Evolutionary conservation across 2,888 invertebrate species (phyloP).

Genomic region (Esperia sulphurella): DNA sequence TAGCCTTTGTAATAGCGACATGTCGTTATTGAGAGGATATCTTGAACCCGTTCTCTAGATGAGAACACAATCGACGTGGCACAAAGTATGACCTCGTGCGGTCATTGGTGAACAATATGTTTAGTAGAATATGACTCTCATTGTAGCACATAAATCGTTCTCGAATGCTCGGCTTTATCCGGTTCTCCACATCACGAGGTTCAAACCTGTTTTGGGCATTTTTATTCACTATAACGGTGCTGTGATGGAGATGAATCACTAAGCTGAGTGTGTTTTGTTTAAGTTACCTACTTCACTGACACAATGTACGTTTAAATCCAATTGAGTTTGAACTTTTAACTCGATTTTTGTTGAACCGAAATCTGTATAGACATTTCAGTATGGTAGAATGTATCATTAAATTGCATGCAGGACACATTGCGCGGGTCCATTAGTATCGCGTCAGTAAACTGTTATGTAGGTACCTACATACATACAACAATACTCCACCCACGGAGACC

Average conservation of each 20-base stretch:
- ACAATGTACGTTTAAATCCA: too few species aligned
- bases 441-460: conserved; percentile 14
- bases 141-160: neutral
- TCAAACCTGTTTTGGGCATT: neutral
- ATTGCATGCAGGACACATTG: too few species aligned
- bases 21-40: conserved; percentile 37
- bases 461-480: conserved; percentile 35
- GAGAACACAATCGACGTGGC: conserved; percentile 6
- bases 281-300: too few species aligned
- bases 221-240: too few species aligned
- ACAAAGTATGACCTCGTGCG: conserved; percentile 8
- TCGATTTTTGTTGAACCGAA: too few species aligned
- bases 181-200: neutral
- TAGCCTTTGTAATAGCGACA: neutral
- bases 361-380: too few species aligned
- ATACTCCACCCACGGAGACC: conserved; percentile 39
- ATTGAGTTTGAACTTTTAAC: too few species aligned
- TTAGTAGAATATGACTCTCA: neutral
- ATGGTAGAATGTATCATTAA: too few species aligned
- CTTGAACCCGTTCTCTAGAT: conserved; percentile 35
- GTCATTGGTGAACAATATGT: neutral
- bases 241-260: too few species aligned
- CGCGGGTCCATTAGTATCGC: neutral
- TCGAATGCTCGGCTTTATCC: neutral
- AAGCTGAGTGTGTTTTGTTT: too few species aligned